A percentile compares a stretch with the other conserved stretches of the same genome.
These are phyloP conservation scores for Pedicia rivosa DNA, from an alignment of 2,888 invertebrate species.

Conservation along the genomic window DNA sequence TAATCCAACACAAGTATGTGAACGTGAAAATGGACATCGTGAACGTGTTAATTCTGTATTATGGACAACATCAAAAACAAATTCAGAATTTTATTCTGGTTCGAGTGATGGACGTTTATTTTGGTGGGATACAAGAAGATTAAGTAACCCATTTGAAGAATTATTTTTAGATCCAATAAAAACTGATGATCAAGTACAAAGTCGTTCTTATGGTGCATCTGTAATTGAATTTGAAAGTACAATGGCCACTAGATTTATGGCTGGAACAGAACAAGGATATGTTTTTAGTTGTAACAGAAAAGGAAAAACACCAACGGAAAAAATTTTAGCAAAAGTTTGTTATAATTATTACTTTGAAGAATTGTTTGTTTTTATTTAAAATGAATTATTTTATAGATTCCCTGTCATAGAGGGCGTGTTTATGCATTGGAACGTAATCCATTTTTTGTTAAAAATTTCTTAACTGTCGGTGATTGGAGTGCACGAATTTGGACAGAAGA, in stretches of 20 bases:
- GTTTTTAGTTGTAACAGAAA: slow-evolving; percentile 49
- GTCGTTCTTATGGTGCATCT: slow-evolving; percentile 55
- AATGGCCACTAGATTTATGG: slow-evolving; percentile 71
- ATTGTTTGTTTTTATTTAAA: neutral
- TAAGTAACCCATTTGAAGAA: slow-evolving; percentile 53
- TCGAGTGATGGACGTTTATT: slow-evolving; percentile 83
- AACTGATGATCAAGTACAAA: slow-evolving; percentile 45
- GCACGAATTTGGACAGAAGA: slow-evolving; percentile 93
- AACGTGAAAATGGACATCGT: slow-evolving; percentile 65
- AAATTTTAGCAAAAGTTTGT: slow-evolving; percentile 41
- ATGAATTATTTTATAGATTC: slow-evolving; percentile 19
- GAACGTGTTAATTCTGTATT: slow-evolving; percentile 78
- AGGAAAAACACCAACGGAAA: slow-evolving; percentile 62
- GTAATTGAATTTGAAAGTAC: slow-evolving; percentile 69
- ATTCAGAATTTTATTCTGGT: slow-evolving; percentile 86
- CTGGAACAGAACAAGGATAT: slow-evolving; percentile 52
- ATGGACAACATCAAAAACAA: slow-evolving; percentile 90
- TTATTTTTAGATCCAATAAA: slow-evolving; percentile 49
- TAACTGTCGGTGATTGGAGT: slow-evolving; percentile 91
- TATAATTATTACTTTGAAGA: neutral
- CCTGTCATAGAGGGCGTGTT: slow-evolving; percentile 71
- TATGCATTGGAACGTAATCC: slow-evolving; percentile 83
- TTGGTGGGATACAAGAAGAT: slow-evolving; percentile 65
- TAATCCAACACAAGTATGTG: slow-evolving; percentile 62
- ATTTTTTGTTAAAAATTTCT: slow-evolving; percentile 85